Evolutionary conservation across 2,797 vertebrate species (phyloP), one percentile per base, ranked within the genome.

Genomic region (Tokudaia tokunoshimensis): DNA sequence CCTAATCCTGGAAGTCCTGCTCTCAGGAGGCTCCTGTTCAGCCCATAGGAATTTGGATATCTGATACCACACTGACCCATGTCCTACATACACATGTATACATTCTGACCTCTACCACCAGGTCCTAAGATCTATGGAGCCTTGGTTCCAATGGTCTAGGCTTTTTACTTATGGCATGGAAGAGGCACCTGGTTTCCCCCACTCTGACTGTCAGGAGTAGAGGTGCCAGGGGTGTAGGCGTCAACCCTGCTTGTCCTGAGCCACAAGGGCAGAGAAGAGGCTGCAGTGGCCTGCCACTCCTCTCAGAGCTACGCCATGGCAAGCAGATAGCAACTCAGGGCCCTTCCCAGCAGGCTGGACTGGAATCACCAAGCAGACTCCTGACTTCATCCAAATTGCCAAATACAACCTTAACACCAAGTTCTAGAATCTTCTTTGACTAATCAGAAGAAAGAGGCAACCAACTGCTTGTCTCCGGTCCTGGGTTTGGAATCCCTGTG

Each of bases 181-280:
- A 15, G 47, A 82, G 70, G 37, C 7, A n/a, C 9, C 2, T 13
- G 31, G 37, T 31, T 74, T 75, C 44, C 72, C 44, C 50, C 72
- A 44, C 24, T 44, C 31, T 14, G 37, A 1, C 82, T 15, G n/a
- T 29, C 81, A 9, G 70, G 70, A 44, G 31, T 8, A 10, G 52
- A 34, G 9, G 1, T n/a, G 3, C 34, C n/a, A 63, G 20, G 3
- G 61, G 47, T 1, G 0, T 24, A 80, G 8, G 52, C 3, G 17
- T 59, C 11, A 55, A 41, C 44, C 57, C 4, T 29, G 7, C 19
- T 59, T 83, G 41, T n/a, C 70, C 13, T 8, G 3, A 80, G 74
- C 37, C 70, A 47, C 20, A 55, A 89, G 52, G 63, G 55, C 44
- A 37, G 52, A 41, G 63, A 15, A 88, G 24, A 81, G 59, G 8